Base-by-base conservation (phyloP, 2,113 vertebrate genomes). In the Carassius auratus region DNA sequence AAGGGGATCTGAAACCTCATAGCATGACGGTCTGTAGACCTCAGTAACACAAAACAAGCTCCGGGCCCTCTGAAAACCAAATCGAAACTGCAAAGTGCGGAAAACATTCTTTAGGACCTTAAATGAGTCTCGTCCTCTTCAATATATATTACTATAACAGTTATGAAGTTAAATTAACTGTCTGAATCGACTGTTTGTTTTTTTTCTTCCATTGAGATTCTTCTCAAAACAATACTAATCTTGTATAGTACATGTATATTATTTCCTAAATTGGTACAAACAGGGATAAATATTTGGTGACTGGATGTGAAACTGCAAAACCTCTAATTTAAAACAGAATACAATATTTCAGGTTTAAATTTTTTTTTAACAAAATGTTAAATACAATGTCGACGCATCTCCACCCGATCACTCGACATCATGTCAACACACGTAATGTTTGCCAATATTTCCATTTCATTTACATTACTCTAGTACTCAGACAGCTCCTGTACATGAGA, bases 71-170 rank as follows among this genome's bases (percentile, higher is more conserved):
- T 30, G 45, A 75, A 81, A 79, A 36, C 1, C 12, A 36, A 81
- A 69, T 55, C 12, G 23, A 84, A 75, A 19, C 76, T 74, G 76
- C 88, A 88, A 89, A 85, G 89, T 90, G 87, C 85, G 74, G 78
- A 88, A 69, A 81, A 80, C 19, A 8, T 74, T 86, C 82, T 66
- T 61, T 79, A 57, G 78, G 85, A 83, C 62, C 50, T 55, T 30
- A 48, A 88, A 83, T 73, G 64, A 5, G 2, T 61, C 76, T 36
- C 19, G 33, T 76, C 64, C 59, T 76, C 23, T 76, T 87, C 48
- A 85, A 86, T 89, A 89, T 86, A 89, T 86, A 89, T 89, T 86
- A 85, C 88, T 87, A 82, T 76, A 78, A 82, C 83, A 79, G 78
- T 79, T 82, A 75, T 69, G 14, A 26, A 59, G 71, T 84, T 89